A percentile compares a stretch with the other conserved stretches of the same genome.
Conservation (phyloP, 2,888 invertebrate species). For the Caenorhabditis drosophilae region DNA sequence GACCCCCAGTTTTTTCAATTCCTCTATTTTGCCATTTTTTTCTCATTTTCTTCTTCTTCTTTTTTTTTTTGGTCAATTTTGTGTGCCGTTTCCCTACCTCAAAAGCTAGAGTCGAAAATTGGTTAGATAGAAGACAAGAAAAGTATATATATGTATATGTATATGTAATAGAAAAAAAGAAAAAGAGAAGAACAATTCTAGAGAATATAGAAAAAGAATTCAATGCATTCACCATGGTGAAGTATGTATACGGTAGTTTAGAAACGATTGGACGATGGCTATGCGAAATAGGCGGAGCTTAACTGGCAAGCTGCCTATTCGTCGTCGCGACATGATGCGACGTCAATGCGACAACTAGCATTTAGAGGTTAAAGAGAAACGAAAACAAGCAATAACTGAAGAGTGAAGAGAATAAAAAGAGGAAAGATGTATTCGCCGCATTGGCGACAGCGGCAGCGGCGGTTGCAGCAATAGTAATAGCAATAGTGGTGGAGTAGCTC, state of each 20-base stretch:
- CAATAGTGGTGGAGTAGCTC: background rate
- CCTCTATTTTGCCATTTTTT: too few species aligned
- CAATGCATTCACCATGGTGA: background rate
- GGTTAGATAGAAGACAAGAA: too few species aligned
- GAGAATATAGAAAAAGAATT: background rate
- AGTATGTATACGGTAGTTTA: background rate
- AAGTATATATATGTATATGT: too few species aligned
- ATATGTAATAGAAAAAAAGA: background rate
- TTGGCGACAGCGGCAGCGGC: too few species aligned
- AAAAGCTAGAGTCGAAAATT: too few species aligned
- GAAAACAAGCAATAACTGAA: too few species aligned
- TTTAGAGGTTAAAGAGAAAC: background rate
- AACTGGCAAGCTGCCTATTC: background rate
- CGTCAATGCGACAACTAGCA: too few species aligned
- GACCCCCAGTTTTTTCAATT: too few species aligned
- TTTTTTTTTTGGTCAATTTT: too few species aligned
- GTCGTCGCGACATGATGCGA: background rate
- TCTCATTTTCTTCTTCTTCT: too few species aligned
- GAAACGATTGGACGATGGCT: background rate
- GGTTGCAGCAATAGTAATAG: background rate
- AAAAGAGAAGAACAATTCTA: background rate
- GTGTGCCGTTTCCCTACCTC: too few species aligned
- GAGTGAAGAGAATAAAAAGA: background rate
- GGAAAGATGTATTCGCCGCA: background rate
- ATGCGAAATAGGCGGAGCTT: slow-evolving; percentile 1